phyloP scores from a whole-genome alignment of 1,140 invertebrate species.

The Drosophila teissieri region DNA sequence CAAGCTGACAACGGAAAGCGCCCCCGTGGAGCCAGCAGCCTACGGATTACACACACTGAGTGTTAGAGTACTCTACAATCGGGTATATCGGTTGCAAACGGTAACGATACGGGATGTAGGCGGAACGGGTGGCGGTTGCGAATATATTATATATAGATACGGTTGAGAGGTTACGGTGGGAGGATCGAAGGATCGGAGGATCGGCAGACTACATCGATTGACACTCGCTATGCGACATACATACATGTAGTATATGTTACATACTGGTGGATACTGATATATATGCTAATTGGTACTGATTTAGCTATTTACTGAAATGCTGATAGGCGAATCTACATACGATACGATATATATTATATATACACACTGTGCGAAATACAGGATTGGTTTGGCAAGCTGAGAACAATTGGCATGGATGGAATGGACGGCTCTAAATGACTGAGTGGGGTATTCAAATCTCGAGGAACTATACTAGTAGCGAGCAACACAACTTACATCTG shows the following conservation, averaged over 20 bases:
- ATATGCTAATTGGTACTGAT: constrained; percentile 10
- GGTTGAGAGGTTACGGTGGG: not conserved
- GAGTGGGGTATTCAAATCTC: constrained; percentile 1
- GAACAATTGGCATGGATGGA: constrained; percentile 25
- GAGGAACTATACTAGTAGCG: too few relatives aligned
- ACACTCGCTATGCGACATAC: constrained; percentile 35
- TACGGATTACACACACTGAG: constrained; percentile 74
- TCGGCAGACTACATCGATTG: constrained; percentile 21
- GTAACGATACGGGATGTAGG: constrained; percentile 3
- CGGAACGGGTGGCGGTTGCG: constrained; percentile 6
- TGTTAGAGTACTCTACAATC: constrained; percentile 37
- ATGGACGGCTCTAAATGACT: constrained; percentile 55
- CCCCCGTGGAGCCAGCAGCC: constrained; percentile 87
- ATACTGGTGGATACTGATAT: constrained; percentile 15
- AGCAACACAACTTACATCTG: constrained; percentile 89
- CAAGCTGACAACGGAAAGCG: constrained; percentile 82
- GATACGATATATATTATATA: constrained; percentile 21
- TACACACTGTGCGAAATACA: constrained; percentile 24
- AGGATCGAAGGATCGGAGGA: not conserved
- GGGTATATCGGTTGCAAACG: not conserved
- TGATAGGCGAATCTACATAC: constrained; percentile 30
- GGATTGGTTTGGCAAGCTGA: constrained; percentile 17
- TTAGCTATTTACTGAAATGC: constrained; percentile 25
- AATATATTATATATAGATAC: not conserved
- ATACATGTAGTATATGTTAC: constrained; percentile 88